A percentile compares a stretch with the other conserved stretches of the same genome.
phyloP scores from a whole-genome alignment of 2,113 vertebrate species.

The Lamprologus callipterus region DNA sequence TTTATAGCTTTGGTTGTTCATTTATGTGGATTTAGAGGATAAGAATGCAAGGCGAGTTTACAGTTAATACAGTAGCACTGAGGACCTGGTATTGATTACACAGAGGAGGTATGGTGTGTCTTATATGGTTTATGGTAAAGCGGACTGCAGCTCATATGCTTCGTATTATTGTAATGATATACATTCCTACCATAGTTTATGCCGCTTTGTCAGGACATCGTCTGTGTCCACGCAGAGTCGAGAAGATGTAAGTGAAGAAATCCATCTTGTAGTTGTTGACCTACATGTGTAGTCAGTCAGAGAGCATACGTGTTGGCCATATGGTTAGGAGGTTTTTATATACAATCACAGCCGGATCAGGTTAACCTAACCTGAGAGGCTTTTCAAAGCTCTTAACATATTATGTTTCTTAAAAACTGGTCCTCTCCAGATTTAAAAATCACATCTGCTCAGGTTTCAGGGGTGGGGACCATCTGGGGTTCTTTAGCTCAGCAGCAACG shows the following conservation, averaged over 20 bases:
- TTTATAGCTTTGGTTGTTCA: slow-evolving; percentile 43
- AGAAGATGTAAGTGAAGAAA: slow-evolving; percentile 31
- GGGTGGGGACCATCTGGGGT: not conserved
- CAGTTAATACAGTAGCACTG: slow-evolving; percentile 60
- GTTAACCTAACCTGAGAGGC: slow-evolving; percentile 53
- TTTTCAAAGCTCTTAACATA: slow-evolving; percentile 8
- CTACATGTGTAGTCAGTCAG: slow-evolving; percentile 50
- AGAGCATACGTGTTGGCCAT: slow-evolving; percentile 44
- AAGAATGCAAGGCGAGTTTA: slow-evolving; percentile 43
- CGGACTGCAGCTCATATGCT: slow-evolving; percentile 19
- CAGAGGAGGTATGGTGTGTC: slow-evolving; percentile 19
- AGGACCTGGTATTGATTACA: slow-evolving; percentile 62
- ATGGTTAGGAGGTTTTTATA: slow-evolving; percentile 46
- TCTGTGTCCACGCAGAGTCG: not conserved
- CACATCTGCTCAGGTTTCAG: slow-evolving; percentile 1
- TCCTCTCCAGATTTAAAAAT: not conserved
- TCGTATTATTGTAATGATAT: slow-evolving; percentile 31
- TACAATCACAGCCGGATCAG: slow-evolving; percentile 54
- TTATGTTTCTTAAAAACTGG: not conserved
- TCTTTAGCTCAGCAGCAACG: not conserved
- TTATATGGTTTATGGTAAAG: slow-evolving; percentile 24
- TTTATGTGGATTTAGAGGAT: slow-evolving; percentile 62
- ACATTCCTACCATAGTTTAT: slow-evolving; percentile 28
- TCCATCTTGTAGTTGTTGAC: slow-evolving; percentile 56
- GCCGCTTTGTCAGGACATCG: slow-evolving; percentile 6